Conservation (phyloP, 2,888 invertebrate species). For the Hirtodrosophila cameraria region DNA sequence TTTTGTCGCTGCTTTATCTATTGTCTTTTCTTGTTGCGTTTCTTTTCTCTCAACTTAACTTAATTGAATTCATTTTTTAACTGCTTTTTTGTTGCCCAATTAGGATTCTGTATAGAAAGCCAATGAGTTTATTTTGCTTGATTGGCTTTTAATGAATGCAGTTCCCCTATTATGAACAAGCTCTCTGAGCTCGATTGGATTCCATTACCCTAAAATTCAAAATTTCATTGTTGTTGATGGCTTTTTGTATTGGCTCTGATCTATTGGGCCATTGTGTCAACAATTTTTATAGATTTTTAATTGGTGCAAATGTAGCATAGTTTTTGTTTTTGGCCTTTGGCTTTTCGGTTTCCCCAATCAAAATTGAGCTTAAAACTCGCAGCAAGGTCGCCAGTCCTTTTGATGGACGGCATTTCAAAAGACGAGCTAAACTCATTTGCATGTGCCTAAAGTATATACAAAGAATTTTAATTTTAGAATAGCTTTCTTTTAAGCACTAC, state of each 20-base stretch:
- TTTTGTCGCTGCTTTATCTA: constrained; percentile 18
- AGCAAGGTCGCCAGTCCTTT: constrained; percentile 47
- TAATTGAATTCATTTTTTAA: constrained; percentile 69
- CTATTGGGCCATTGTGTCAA: constrained; percentile 44
- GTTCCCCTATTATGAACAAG: constrained; percentile 8
- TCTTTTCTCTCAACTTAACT: constrained; percentile 41
- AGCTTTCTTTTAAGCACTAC: constrained; percentile 30
- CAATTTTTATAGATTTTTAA: constrained; percentile 68
- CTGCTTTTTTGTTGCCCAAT: constrained; percentile 66
- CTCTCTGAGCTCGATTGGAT: constrained; percentile 10
- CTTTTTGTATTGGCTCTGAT: constrained; percentile 15
- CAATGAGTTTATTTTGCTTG: constrained; percentile 75
- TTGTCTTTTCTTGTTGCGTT: constrained; percentile 32
- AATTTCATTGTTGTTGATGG: constrained; percentile 25
- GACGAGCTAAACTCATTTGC: constrained; percentile 38
- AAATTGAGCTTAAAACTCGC: not conserved
- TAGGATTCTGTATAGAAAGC: constrained; percentile 72
- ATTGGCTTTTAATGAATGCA: constrained; percentile 68
- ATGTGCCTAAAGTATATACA: constrained; percentile 18
- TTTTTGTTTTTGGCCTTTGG: constrained; percentile 1
- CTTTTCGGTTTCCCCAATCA: not conserved
- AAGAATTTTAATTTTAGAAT: not conserved
- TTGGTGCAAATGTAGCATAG: constrained; percentile 43
- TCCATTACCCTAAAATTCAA: constrained; percentile 46
- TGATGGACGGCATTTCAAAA: constrained; percentile 13